Base-by-base conservation (phyloP, 2,888 invertebrate genomes). In the Lasioglossum oenotherae region DNA sequence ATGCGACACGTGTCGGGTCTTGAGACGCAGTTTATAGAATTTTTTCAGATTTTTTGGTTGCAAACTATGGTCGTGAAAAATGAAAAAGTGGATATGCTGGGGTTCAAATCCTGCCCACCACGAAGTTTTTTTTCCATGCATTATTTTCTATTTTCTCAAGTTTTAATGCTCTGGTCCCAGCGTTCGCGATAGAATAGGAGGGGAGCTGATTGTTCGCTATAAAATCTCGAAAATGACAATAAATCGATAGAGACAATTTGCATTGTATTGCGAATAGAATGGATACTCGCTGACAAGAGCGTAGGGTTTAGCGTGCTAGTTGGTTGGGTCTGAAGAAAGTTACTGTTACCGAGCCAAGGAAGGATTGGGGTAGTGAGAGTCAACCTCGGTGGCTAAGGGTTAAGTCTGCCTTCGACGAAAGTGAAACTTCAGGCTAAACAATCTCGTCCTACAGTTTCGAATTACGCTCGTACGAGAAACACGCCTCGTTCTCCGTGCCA, bases 341-440 rank as follows among this genome's bases (percentile, higher is more conserved):
- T 57, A 8, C 1, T 4, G 10, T 60, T 3, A 14, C 4, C 14
- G 57, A 57, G 57, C n/a, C 1, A 12, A 27, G 57, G 27, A 60
- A 27, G 27, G 27, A 4, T 60, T 10, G 60, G 60, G 27, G 27
- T 27, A 60, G 60, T 27, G 12, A 4, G 27, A n/a, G 60, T 27
- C 27, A 60, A 60, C 27, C 27, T 27, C 60, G 60, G 4, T 4
- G 27, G 27, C 27, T 14, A 27, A 60, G 60, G 60, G 60, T 27
- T 60, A 60, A 60, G 14, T 27, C 27, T 27, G 27, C 14, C 27
- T 60, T 60, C 27, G 14, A 60, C 27, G 60, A 60, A 60, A 60
- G 60, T 60, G 27, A 60, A 60, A 60, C 60, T 60, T 60, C 60
- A 27, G 60, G 60, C 60, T 14, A 60, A 60, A 60, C 60, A 60